Base-by-base conservation (phyloP, 2,113 vertebrate genomes). In the Arothron firmamentum region DNA sequence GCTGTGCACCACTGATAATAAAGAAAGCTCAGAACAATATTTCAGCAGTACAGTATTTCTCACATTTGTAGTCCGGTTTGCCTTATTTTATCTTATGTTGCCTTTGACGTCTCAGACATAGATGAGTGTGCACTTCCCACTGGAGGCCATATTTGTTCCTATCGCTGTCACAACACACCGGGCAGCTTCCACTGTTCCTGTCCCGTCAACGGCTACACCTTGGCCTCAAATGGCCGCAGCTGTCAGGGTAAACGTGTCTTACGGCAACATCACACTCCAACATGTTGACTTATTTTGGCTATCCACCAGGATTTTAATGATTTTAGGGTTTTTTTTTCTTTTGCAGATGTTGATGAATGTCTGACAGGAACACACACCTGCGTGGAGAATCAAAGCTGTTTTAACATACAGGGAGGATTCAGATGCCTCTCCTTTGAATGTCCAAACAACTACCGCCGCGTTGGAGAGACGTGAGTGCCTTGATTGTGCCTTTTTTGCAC, bases 161-260 rank as follows among this genome's bases (percentile, higher is more conserved):
- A 93, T 70, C 91, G 92, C 20, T 97, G 95, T 60, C 76, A 94
- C 85, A 99, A 99, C 68, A 64, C 91, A 6, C 93, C 93, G 0
- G 97, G 96, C 5, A 99, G 95, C 77, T 99, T 98, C 89, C 93
- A 94, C 31, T 99, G 97, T 72, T 92, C 93, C 72, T 99, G 97
- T 52, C 96, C 96, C 0, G 28, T 84, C 0, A 78, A 25, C 0
- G 95, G 95, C 17, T 98, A 99, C 80, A 92, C 90, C 52, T 70
- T 98, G 72, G 92, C 95, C 0, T 59, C 92, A 63, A 98, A 97
- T 0, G 94, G 94, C n/a, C 95, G 96, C 56, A 96, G 91, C 83
- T 99, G 97, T 82, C 96, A 98, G 85, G 97, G 97, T 98, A 74
- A 72, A 88, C 2, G 13, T n/a, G 18, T 28, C 20, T 14, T 13